Evolutionary conservation across 1,140 invertebrate genomes (phyloP).

Genomic region (Lucilia cuprina): DNA sequence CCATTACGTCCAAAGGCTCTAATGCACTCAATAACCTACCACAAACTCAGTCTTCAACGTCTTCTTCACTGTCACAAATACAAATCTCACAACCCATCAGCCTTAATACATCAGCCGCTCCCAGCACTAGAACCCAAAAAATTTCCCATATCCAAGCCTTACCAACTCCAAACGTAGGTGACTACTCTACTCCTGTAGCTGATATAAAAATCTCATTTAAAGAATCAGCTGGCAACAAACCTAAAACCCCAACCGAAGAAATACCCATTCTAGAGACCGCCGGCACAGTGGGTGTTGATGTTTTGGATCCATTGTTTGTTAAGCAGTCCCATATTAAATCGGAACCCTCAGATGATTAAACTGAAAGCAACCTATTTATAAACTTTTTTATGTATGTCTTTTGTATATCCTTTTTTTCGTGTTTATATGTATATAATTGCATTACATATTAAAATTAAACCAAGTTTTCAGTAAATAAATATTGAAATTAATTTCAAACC

Average conservation of each 20-base stretch:
- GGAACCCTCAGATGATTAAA: conserved; percentile 20
- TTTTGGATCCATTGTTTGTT: background rate
- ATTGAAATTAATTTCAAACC: too few species aligned
- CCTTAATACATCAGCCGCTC: background rate
- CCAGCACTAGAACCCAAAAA: too few species aligned
- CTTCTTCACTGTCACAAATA: background rate
- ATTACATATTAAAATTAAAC: background rate
- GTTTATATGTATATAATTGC: background rate
- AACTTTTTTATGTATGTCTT: background rate
- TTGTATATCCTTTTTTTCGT: too few species aligned
- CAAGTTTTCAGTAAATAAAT: too few species aligned
- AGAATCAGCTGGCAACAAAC: background rate
- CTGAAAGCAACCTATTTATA: background rate
- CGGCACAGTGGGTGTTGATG: background rate
- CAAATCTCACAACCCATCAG: conserved; percentile 9
- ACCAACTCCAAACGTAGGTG: background rate
- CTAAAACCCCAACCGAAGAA: background rate
- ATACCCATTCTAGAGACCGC: conserved; percentile 4
- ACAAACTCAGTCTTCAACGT: too few species aligned
- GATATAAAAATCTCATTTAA: background rate
- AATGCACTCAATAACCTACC: too few species aligned
- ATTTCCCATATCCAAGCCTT: background rate
- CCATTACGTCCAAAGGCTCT: too few species aligned
- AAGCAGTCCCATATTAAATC: background rate
- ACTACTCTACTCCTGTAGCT: too few species aligned